Evolutionary conservation across 2,888 invertebrate species (phyloP), one percentile per base, ranked within the genome.

Genomic region (Drosophila melanosoma): DNA sequence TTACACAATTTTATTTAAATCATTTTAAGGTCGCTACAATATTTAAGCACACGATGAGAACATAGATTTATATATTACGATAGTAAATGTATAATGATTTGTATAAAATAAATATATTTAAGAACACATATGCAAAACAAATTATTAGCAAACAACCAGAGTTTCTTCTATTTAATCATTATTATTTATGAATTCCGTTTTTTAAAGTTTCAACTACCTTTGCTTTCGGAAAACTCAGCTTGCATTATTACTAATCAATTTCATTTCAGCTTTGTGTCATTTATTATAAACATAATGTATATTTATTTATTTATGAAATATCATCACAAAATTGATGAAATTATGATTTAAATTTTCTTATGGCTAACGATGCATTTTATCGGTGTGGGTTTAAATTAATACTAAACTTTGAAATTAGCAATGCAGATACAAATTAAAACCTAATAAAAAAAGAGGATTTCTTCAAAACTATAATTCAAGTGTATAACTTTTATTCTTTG

Each of bases 311-410:
- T 69, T 68, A 82, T 81, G 69, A 76, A 82, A 69, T 69, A 57
- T 81, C 90, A 86, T 86, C 90, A 86, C 79, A 90, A 89, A 89
- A 89, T 88, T 88, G 90, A 89, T 86, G 86, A 85, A 83, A 36
- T 69, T 38, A 72, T 76, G 63, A 51, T 82, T 82, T 62, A 29
- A 71, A 75, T 74, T 64, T 82, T 79, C 81, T 87, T 85, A 89
- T 74, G 69, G 73, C 83, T 88, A 87, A 67, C 59, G 67, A 76
- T 82, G 78, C 58, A 51, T 71, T 71, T 70, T n/a, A 58, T 78
- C 70, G 58, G 76, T 69, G 62, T 76, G 48, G 36, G 57, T 48
- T 71, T 74, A 81, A 88, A 79, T 76, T 83, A 83, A 59, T 45
- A 53, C 66, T 69, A 72, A 73, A 67, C 56, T 70, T 79, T 73